Evolutionary conservation across 2,888 invertebrate species (phyloP).

Genomic region (Stenodera caucasica): DNA sequence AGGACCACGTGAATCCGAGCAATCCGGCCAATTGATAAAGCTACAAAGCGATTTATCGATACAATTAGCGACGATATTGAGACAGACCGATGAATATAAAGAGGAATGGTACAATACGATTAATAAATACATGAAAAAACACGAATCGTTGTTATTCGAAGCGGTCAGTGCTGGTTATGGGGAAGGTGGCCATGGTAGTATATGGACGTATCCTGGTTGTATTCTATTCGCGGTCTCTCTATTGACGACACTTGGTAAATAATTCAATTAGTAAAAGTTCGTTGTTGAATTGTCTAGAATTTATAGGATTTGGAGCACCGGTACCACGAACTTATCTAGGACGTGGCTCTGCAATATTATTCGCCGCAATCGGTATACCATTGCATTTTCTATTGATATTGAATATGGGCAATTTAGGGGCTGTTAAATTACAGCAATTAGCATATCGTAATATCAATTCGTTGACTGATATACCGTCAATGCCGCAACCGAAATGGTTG

Average conservation of each 20-base stretch:
- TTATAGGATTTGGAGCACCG: constrained; percentile 70
- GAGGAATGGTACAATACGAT: constrained; percentile 66
- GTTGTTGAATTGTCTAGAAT: too few species aligned
- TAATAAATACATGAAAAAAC: constrained; percentile 59
- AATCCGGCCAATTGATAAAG: constrained; percentile 59
- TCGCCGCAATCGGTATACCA: constrained; percentile 69
- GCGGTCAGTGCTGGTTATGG: constrained; percentile 61
- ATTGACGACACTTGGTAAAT: constrained; percentile 67
- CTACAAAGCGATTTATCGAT: constrained; percentile 66
- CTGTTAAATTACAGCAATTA: constrained; percentile 57
- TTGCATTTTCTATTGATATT: constrained; percentile 65
- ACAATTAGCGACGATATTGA: constrained; percentile 65
- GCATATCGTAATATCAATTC: constrained; percentile 42
- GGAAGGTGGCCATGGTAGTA: constrained; percentile 61
- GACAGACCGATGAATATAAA: constrained; percentile 60
- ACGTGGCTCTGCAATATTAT: constrained; percentile 64
- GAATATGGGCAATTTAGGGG: constrained; percentile 60
- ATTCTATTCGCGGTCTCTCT: constrained; percentile 70
- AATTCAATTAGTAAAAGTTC: neutral
- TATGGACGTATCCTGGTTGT: constrained; percentile 71
- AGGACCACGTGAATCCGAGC: constrained; percentile 64
- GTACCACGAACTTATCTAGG: constrained; percentile 69
- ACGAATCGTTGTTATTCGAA: constrained; percentile 63
- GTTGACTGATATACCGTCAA: constrained; percentile 40
- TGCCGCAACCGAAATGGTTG: constrained; percentile 46